Percentiles rank a stretch among this genome's conserved stretches.
phyloP scores from a whole-genome alignment of 2,888 invertebrate genomes.

The Drosophila algonquin region DNA sequence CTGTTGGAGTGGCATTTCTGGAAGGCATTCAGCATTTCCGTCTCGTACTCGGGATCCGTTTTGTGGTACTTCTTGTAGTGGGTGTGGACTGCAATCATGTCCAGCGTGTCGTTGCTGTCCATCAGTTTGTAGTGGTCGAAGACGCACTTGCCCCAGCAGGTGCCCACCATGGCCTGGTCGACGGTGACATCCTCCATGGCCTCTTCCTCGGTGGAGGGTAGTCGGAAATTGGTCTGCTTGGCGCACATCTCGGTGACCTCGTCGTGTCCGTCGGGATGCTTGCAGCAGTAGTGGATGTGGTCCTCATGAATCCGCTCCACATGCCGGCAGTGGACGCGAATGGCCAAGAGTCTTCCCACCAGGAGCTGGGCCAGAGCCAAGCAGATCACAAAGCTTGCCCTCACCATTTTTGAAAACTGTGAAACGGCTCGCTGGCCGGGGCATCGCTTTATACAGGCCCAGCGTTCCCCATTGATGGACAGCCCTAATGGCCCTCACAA shows the following conservation, averaged over 20 bases:
- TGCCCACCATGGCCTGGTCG: slow-evolving; percentile 57
- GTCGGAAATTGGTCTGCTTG: slow-evolving; percentile 55
- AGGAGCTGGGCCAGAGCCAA: slow-evolving; percentile 7
- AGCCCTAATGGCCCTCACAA: slow-evolving; percentile 56
- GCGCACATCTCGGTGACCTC: slow-evolving; percentile 65
- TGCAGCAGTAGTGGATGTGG: slow-evolving; percentile 72
- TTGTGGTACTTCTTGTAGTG: slow-evolving; percentile 55
- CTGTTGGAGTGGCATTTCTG: slow-evolving; percentile 62
- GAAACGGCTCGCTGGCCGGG: not conserved
- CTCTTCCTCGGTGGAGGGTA: slow-evolving; percentile 65
- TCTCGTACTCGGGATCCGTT: slow-evolving; percentile 70
- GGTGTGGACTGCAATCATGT: slow-evolving; percentile 60
- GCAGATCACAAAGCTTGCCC: slow-evolving; percentile 19
- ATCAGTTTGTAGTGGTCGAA: slow-evolving; percentile 63
- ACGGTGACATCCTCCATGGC: slow-evolving; percentile 65
- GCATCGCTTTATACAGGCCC: slow-evolving; percentile 47
- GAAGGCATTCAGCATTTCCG: slow-evolving; percentile 69
- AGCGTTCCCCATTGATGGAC: slow-evolving; percentile 47
- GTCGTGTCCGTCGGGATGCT: slow-evolving; percentile 75
- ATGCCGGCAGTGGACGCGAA: slow-evolving; percentile 52
- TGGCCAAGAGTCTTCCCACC: slow-evolving; percentile 6
- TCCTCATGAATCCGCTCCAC: slow-evolving; percentile 68
- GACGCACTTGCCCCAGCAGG: slow-evolving; percentile 72
- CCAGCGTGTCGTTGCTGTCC: slow-evolving; percentile 40
- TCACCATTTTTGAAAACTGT: slow-evolving; percentile 42